Base-by-base conservation (phyloP, 2,113 vertebrate genomes). In the Eretmochelys imbricata region DNA sequence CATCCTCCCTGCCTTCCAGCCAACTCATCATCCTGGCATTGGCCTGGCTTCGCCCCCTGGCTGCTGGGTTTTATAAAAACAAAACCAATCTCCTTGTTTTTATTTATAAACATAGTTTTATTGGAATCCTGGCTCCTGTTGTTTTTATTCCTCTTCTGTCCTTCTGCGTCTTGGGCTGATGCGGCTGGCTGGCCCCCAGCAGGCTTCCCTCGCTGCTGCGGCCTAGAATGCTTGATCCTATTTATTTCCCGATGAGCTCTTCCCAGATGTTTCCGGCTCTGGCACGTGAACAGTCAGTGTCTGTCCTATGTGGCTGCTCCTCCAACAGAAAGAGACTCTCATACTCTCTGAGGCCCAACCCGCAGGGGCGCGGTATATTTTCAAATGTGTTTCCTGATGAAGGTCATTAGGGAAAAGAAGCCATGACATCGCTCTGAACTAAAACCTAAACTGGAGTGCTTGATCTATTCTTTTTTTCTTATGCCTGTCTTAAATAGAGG, bases 71-170 rank as follows among this genome's bases (percentile, higher is more conserved):
- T 98, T 98, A 98, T 98, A 98, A 95, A 93, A 94, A 97, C 92
- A 89, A 65, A 98, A 89, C 94, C 94, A n/a, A 89, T 88, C 90
- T 93, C 55, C 90, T 97, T 97, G 97, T 98, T 99, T 99, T 99
- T 98, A 99, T 99, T 99, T 99, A 99, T 99, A 99, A 99, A 99
- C 98, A 99, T 99, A 99, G 98, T 99, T 99, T 99, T 99, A 99
- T 99, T 98, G 98, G 98, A 97, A 87, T 91, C 72, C 65, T 87
- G 69, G 78, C 54, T 94, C 20, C 84, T 95, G 94, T 46, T 96
- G 94, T 95, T 87, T 86, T 3, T 12, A 90, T 75, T 72, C 65
- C 51, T 22, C 53, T 50, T 14, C 51, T 14, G 1, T 4, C 24
- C 82, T 54, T 12, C 48, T 2, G 22, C 65, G 24, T 38, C 51